phyloP scores from a whole-genome alignment of 2,888 invertebrate genomes.

The Diarsia mendica region DNA sequence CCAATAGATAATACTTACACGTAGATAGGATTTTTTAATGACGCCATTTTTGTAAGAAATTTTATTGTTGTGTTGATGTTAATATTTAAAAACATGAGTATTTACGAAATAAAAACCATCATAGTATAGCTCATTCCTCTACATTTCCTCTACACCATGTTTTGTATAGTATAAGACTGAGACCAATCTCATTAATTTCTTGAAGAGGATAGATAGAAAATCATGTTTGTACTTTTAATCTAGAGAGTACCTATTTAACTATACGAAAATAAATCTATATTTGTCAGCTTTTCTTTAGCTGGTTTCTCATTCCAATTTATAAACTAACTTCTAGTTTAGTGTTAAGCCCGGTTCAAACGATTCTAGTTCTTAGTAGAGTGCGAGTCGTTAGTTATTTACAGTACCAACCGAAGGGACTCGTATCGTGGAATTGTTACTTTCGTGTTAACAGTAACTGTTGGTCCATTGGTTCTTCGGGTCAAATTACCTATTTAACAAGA shows the following conservation, averaged over 20 bases:
- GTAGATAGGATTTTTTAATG: constrained; percentile 82
- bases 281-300: constrained; percentile 63
- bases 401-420: too few relatives aligned
- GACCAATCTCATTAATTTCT: constrained; percentile 79
- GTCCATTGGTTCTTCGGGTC: not conserved
- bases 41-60: constrained; percentile 78
- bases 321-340: constrained; percentile 61
- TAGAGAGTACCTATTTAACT: constrained; percentile 49
- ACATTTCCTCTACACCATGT: constrained; percentile 59
- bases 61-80: constrained; percentile 69
- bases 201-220: constrained; percentile 55
- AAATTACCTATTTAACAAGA: not conserved
- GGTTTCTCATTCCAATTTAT: constrained; percentile 66
- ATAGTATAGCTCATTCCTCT: constrained; percentile 64
- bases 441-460: not conserved
- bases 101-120: constrained; percentile 37
- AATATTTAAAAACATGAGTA: constrained; percentile 55
- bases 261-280: constrained; percentile 42
- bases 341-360: constrained; percentile 40
- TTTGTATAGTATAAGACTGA: constrained; percentile 83
- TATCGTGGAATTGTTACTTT: not conserved
- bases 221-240: constrained; percentile 65
- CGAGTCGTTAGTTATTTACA: not conserved
- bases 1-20: constrained; percentile 56
- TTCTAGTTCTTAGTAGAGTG: constrained; percentile 25